These are phyloP conservation scores for Hippocampus guttulatus DNA, from an alignment of 2,113 vertebrate genomes.

Conservation along the genomic window DNA sequence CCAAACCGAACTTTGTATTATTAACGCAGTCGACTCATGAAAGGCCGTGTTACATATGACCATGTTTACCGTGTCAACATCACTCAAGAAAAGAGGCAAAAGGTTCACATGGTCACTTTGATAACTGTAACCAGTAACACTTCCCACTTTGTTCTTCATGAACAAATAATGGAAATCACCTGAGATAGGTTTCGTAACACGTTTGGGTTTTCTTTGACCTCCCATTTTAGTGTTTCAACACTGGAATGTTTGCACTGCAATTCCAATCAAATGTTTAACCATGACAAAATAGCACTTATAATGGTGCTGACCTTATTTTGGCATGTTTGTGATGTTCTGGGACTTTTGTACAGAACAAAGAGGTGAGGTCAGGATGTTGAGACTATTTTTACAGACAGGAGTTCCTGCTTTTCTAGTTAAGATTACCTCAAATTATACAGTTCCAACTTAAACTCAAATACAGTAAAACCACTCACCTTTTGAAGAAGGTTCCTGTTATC, in stretches of 20 bases:
- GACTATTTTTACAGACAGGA: background rate
- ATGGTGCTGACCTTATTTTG: background rate
- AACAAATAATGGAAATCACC: slow-evolving; percentile 10
- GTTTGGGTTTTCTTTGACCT: background rate
- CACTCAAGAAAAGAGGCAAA: slow-evolving; percentile 39
- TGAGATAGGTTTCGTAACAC: background rate
- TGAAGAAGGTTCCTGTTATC: background rate
- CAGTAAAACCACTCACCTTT: background rate
- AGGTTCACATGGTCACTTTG: slow-evolving; percentile 33
- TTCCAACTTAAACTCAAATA: background rate
- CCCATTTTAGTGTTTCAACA: background rate
- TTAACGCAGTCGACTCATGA: background rate
- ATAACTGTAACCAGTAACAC: slow-evolving; percentile 4
- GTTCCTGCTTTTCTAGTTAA: background rate
- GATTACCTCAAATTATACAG: background rate
- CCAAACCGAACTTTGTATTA: background rate
- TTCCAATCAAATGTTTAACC: background rate
- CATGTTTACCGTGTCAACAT: slow-evolving; percentile 56
- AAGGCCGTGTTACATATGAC: background rate
- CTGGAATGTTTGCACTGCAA: background rate
- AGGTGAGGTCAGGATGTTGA: background rate
- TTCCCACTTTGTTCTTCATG: slow-evolving; percentile 5
- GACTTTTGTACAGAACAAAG: background rate
- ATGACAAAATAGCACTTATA: background rate
- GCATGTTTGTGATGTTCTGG: background rate